Evolutionary conservation across 2,888 invertebrate genomes (phyloP).

Genomic region (Drosophila fulvimacula): DNA sequence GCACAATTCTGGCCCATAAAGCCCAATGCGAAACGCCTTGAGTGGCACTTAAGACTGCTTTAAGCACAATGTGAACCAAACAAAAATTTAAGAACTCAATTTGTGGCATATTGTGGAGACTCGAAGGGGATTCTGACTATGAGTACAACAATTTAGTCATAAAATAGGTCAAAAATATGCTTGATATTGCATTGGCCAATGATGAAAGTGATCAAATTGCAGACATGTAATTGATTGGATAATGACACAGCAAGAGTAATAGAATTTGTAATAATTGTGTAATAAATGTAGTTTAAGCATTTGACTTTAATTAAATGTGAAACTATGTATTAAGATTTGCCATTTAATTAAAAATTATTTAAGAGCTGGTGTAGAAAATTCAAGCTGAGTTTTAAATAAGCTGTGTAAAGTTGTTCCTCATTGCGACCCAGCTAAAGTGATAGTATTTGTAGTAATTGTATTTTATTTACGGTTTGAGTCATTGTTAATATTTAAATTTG

Average conservation of each 20-base stretch:
- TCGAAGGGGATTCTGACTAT: background rate
- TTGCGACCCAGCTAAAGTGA: no score
- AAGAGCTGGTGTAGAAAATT: background rate
- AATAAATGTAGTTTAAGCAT: fast-evolving
- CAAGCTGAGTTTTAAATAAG: background rate
- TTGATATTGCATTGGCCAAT: background rate
- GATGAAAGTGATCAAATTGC: background rate
- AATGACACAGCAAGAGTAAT: no score
- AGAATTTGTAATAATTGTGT: background rate
- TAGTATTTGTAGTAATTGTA: no score
- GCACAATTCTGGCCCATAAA: slow-evolving; percentile 53
- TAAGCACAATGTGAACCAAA: slow-evolving; percentile 29
- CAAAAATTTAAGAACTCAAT: slow-evolving; percentile 31
- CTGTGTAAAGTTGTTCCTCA: background rate
- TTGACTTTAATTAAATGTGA: background rate
- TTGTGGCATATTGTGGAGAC: slow-evolving; percentile 26
- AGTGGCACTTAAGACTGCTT: slow-evolving; percentile 45
- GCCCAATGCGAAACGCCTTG: slow-evolving; percentile 39
- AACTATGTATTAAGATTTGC: fast-evolving
- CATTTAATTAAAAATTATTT: background rate
- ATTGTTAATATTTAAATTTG: no score
- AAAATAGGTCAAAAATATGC: slow-evolving; percentile 7
- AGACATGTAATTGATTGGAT: background rate
- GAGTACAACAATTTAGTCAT: slow-evolving; percentile 4
- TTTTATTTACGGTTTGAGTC: no score